Percentiles rank a stretch among this genome's conserved stretches.
phyloP scores from a whole-genome alignment of 1,140 invertebrate species.

The Ips nitidus region DNA sequence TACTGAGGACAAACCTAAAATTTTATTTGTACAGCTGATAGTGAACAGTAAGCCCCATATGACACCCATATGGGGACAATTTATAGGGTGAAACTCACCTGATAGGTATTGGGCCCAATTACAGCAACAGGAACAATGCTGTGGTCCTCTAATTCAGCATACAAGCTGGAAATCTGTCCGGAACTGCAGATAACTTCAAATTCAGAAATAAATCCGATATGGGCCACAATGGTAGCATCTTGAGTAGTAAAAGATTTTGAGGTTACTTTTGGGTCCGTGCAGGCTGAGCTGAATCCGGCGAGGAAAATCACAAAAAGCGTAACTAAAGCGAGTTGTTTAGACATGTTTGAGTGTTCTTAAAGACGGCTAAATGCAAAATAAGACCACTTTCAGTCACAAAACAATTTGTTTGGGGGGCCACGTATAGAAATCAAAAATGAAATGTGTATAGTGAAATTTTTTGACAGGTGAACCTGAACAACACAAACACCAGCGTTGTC shows the following conservation, averaged over 20 bases:
- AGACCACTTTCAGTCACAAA: conserved; percentile 7
- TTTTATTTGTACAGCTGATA: not conserved
- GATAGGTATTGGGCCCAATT: conserved; percentile 74
- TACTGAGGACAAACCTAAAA: not conserved
- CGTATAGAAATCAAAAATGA: not conserved
- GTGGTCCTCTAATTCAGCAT: conserved; percentile 81
- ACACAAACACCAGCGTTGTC: not conserved
- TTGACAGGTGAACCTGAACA: conserved; percentile 6
- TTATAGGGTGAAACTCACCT: conserved; percentile 58
- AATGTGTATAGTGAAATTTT: conserved; percentile 7
- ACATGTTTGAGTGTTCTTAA: conserved; percentile 10
- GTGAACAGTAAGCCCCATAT: not conserved
- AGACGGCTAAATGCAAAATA: not conserved
- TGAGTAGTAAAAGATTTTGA: conserved; percentile 80
- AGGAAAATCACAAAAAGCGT: conserved; percentile 16
- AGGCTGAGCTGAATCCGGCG: conserved; percentile 45
- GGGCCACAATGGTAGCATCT: conserved; percentile 86
- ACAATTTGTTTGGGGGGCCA: conserved; percentile 11
- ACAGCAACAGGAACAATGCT: conserved; percentile 77
- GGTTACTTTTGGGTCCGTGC: conserved; percentile 64
- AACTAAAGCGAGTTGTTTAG: conserved; percentile 9
- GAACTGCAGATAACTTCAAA: conserved; percentile 69
- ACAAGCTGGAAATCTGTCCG: conserved; percentile 69
- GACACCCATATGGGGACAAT: not conserved
- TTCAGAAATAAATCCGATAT: conserved; percentile 77